Base-by-base conservation (phyloP, 2,888 invertebrate species). In the Meteorus cinctellus region DNA sequence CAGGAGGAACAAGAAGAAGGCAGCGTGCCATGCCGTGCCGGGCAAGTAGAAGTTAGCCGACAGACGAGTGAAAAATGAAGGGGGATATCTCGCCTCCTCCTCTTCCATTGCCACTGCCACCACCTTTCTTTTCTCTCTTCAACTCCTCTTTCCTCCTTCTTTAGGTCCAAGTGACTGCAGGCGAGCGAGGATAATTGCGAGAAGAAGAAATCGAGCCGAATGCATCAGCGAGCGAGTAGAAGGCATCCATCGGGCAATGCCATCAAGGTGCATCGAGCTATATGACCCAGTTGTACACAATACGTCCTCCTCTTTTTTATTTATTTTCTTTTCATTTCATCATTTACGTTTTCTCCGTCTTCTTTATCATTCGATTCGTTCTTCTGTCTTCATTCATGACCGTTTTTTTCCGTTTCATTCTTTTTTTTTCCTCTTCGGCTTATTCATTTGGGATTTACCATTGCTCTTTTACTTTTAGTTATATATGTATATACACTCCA, bases 141-240 rank as follows among this genome's bases (percentile, higher is more conserved):
- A 16, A 24, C 27, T 19, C 12, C 59, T 34, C 29, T 27, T 59
- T 16, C 41, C 48, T 71, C 45, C 34, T 70, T 48, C 76, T 55
- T 67, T 31, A 63, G 55, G 55, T 63, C 63, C 67, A 76, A 71
- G 59, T 76, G 72, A 72, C 72, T 72, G 72, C 72, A 60, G 76
- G 62, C 76, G 63, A 76, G 72, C 68, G 72, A 72, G 66, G 67
- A 76, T 76, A 76, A 76, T 76, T 76, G 72, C 76, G 59, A 76
- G 41, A 55, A 70, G 72, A 76, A 76, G 76, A 76, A 76, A 76
- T 76, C 76, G 72, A 72, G 76, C 76, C 76, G 72, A 76, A 76
- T 76, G 76, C 72, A 76, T 76, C 72, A 72, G 72, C 72, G 71
- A 72, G 67, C 65, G 36, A 71, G 67, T 62, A 48, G 36, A 62